A percentile compares a stretch with the other conserved stretches of the same genome.
Evolutionary conservation across 2,888 invertebrate species (phyloP).

Genomic region (Eupithecia insigniata): DNA sequence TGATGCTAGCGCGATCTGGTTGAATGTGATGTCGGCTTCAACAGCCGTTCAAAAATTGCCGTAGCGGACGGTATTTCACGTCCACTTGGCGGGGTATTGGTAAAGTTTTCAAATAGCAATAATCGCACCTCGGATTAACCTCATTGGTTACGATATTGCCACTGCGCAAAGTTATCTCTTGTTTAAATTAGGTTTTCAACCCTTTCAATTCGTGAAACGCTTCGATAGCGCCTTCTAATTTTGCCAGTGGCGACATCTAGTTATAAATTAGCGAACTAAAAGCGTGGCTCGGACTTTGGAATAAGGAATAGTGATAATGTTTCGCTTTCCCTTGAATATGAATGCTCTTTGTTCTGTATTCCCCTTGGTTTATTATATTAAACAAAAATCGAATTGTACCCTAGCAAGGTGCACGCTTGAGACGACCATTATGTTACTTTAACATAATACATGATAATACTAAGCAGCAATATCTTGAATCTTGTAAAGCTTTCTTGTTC

Average conservation of each 20-base stretch:
- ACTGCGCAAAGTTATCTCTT: constrained; percentile 91
- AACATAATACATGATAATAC: too few relatives aligned
- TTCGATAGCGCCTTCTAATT: constrained; percentile 32
- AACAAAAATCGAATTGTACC: background rate
- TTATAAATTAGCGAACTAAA: constrained; percentile 12
- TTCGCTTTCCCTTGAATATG: background rate
- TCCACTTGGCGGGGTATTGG: constrained; percentile 81
- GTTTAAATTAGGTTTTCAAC: background rate
- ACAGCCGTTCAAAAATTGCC: constrained; percentile 20
- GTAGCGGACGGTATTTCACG: constrained; percentile 79
- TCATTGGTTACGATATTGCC: constrained; percentile 97
- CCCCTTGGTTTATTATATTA: background rate
- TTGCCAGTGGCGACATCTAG: constrained; percentile 33
- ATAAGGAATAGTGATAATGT: background rate
- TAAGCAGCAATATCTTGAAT: too few relatives aligned
- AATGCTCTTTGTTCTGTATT: background rate
- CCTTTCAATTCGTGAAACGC: constrained; percentile 14
- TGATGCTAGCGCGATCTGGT: too few relatives aligned
- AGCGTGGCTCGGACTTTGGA: background rate
- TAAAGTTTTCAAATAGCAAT: constrained; percentile 97
- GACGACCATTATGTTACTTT: too few relatives aligned
- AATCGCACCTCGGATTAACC: constrained; percentile 94
- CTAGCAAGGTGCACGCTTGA: background rate
- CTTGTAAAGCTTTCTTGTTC: too few relatives aligned
- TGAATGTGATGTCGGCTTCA: too few relatives aligned